Evolutionary conservation across 2,113 vertebrate genomes (phyloP).

Genomic region (Thamnaconus septentrionalis): DNA sequence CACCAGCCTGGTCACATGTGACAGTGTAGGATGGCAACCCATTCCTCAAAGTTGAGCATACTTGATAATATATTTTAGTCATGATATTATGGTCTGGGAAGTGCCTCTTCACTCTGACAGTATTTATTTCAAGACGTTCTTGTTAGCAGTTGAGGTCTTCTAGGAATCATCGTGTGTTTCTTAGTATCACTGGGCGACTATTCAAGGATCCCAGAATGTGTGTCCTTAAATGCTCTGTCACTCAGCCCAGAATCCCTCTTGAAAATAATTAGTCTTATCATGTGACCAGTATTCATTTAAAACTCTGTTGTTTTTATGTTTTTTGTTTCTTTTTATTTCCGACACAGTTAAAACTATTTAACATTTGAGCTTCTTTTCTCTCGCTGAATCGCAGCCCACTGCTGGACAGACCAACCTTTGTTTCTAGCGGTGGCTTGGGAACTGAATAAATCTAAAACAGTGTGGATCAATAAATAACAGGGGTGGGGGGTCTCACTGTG

Average conservation of each 20-base stretch:
- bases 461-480: constrained; percentile 67
- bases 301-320: too few relatives aligned
- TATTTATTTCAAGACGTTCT: constrained; percentile 16
- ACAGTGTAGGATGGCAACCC: too few relatives aligned
- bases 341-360: neutral
- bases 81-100: neutral
- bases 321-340: constrained; percentile 3
- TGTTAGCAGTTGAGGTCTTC: constrained; percentile 30
- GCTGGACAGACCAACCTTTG: constrained; percentile 16
- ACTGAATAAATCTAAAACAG: constrained; percentile 50
- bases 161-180: constrained; percentile 36
- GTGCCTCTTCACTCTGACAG: constrained; percentile 10
- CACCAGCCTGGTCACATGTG: too few relatives aligned
- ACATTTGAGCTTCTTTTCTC: constrained; percentile 8
- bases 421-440: constrained; percentile 38
- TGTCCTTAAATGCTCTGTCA: constrained; percentile 2
- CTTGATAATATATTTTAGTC: too few relatives aligned
- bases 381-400: constrained; percentile 29
- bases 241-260: constrained; percentile 1
- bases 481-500: constrained; percentile 49
- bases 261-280: constrained; percentile 8
- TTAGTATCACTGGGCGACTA: constrained; percentile 32
- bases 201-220: constrained; percentile 28
- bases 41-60: too few relatives aligned
- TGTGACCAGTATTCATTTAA: neutral